Conservation (phyloP, 2,797 vertebrate species). For the Cyclopterus lumpus region DNA sequence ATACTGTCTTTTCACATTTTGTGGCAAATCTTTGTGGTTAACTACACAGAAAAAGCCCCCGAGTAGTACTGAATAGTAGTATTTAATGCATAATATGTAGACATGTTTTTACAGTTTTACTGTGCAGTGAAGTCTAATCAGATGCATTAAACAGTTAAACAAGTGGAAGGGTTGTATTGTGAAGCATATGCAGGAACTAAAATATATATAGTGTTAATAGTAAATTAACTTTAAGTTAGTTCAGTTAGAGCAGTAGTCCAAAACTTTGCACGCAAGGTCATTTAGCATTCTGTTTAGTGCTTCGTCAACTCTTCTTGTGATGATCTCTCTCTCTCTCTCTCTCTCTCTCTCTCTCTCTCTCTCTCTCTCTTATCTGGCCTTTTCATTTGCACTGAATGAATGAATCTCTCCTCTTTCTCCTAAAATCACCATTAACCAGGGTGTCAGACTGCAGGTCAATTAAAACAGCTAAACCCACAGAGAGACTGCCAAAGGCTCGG, state of each 20-base stretch:
- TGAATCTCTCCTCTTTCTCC: slow-evolving; percentile 24
- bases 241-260: too few relatives aligned
- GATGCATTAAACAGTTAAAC: neutral
- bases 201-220: neutral
- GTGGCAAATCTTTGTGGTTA: neutral
- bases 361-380: neutral
- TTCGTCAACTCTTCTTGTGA: neutral
- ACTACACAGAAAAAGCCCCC: neutral
- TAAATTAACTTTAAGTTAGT: neutral
- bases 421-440: slow-evolving; percentile 34
- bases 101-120: neutral
- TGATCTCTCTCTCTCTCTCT: neutral
- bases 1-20: neutral
- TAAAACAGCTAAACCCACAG: slow-evolving; percentile 45
- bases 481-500: slow-evolving; percentile 42
- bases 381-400: slow-evolving; percentile 10
- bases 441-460: slow-evolving; percentile 49
- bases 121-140: neutral
- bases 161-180: neutral
- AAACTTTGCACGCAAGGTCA: neutral
- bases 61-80: neutral
- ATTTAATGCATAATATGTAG: neutral
- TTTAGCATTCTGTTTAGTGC: neutral
- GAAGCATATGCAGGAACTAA: neutral
- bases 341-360: neutral